Evolutionary conservation across 1,140 invertebrate genomes (phyloP), one percentile per base, ranked within the genome.

Genomic region (Scaptomyza pallida): DNA sequence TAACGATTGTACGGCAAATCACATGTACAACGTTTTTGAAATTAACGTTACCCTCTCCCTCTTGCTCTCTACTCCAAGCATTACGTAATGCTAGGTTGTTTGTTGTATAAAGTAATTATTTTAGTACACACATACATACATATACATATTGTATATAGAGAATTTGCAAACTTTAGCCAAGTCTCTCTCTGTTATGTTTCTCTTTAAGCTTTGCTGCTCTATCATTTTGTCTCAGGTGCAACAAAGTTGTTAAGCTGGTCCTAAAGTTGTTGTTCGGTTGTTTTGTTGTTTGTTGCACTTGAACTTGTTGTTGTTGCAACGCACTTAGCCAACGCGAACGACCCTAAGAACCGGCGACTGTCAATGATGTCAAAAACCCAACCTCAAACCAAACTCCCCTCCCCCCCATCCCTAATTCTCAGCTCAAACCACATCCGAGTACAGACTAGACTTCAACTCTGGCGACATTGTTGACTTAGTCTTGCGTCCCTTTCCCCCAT

Each of bases 181-280:
- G n/a, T n/a, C n/a, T n/a, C n/a, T n/a, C n/a, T 40, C 15, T 13
- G 13, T 56, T 5, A n/a, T 17, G 9, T 3, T 48, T 12, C 5
- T 19, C 17, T 15, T 35, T 62, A 16, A 21, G 13, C 10, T 55
- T 40, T 40, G 16, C 48, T n/a, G 45, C 59, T 19, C 51, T 35
- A 33, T 21, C 17, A 4, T 33, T 72, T 51, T 47, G 52, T 37
- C 65, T 55, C 47, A 60, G 43, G 64, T 63, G 60, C 60, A 64
- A 75, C 56, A 75, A 71, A 76, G 65, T 75, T 71, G 59, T 44
- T 41, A n/a, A 41, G 40, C 40, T 12, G n/a, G 5, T 41, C n/a
- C 3, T 41, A 2, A n/a, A n/a, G 2, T n/a, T 41, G 12, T 12
- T 8, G 13, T 26, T n/a, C n/a, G n/a, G n/a, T n/a, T n/a, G n/a